phyloP scores from a whole-genome alignment of 1,140 invertebrate species.

The Conus betulinus region DNA sequence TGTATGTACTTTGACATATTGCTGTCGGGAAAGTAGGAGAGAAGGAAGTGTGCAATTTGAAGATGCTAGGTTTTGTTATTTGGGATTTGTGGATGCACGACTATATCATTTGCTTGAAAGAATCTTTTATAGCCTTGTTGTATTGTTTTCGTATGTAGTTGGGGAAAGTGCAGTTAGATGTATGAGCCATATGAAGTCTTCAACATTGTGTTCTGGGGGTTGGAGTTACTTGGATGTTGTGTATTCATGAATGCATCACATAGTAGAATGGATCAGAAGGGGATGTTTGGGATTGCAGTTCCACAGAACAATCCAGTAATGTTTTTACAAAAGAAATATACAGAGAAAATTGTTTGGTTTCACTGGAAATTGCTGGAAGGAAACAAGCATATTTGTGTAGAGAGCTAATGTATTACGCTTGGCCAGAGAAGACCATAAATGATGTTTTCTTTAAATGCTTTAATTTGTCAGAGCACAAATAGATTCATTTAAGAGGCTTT shows the following conservation, averaged over 20 bases:
- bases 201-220: conserved; percentile 29
- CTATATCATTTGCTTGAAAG: conserved; percentile 19
- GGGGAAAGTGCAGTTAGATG: conserved; percentile 27
- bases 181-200: conserved; percentile 37
- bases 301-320: too few relatives aligned
- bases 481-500: too few relatives aligned
- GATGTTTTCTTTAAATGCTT: too few relatives aligned
- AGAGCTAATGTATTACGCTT: too few relatives aligned
- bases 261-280: too few relatives aligned
- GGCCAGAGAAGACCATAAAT: too few relatives aligned
- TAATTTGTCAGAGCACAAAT: too few relatives aligned
- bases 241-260: conserved; percentile 31
- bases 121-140: conserved; percentile 27
- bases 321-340: too few relatives aligned
- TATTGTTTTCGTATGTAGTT: conserved; percentile 29
- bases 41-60: neutral
- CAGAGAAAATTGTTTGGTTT: too few relatives aligned
- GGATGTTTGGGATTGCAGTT: too few relatives aligned
- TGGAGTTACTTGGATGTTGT: conserved; percentile 8
- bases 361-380: too few relatives aligned
- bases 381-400: too few relatives aligned
- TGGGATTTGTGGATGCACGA: conserved; percentile 30
- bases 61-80: neutral
- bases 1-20: conserved; percentile 22
- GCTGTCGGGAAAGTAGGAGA: neutral